These are phyloP conservation scores for Telmatochromis sp. DNA, from an alignment of 2,113 vertebrate genomes.

Conservation along the genomic window DNA sequence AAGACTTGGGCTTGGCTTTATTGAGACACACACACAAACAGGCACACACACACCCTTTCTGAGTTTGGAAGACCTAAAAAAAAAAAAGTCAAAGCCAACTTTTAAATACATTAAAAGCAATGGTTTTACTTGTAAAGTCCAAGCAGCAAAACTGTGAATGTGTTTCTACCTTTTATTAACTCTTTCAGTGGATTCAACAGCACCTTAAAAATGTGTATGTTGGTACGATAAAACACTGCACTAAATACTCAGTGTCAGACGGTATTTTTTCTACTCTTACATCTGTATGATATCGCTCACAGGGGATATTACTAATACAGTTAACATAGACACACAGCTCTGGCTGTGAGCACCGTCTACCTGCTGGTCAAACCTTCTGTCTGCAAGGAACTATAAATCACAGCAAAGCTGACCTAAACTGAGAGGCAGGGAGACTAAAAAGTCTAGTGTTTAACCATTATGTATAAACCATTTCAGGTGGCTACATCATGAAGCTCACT, in stretches of 20 bases:
- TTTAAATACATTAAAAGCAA: not conserved
- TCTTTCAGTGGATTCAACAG: not conserved
- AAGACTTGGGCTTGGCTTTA: not conserved
- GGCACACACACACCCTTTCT: not conserved
- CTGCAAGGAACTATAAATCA: not conserved
- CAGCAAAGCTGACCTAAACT: not conserved
- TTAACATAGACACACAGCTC: not conserved
- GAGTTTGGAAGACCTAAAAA: not conserved
- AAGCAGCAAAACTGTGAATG: not conserved
- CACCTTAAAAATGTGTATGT: not conserved
- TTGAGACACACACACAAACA: rapidly evolving
- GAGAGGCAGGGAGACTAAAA: not conserved
- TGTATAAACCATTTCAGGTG: not conserved
- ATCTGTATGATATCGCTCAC: not conserved
- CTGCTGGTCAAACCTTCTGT: not conserved
- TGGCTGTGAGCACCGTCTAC: rapidly evolving
- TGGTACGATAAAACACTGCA: not conserved
- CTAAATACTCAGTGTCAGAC: not conserved
- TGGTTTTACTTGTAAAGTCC: not conserved
- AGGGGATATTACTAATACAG: not conserved
- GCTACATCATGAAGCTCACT: not conserved
- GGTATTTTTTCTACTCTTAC: not conserved
- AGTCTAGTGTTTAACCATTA: not conserved
- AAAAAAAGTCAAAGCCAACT: not conserved
- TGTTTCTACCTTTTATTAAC: not conserved